Evolutionary conservation across 2,797 vertebrate species (phyloP), one percentile per base, ranked within the genome.

Genomic region (Acipenser ruthenus): DNA sequence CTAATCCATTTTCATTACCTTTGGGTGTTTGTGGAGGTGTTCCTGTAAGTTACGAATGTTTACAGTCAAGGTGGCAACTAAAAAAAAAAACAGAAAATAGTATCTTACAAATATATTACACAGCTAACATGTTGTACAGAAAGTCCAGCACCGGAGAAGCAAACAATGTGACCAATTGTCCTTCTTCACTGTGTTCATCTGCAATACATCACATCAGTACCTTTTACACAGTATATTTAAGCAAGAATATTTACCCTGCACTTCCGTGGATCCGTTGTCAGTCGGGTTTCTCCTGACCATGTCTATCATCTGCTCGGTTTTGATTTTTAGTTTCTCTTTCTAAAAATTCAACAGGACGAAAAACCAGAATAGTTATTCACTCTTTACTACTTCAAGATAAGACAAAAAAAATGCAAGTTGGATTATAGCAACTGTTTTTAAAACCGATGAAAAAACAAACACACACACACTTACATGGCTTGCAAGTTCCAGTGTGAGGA

Each of bases 401-500:
- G 23, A 37, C 23, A 37, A 18, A 18, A 18, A 18, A 18, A 18
- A 18, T 37, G 23, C 23, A 37, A 37, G 23, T 37, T 37, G 23
- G 23, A 37, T 37, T 37, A 37, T 37, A 37, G 23, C 23, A 37
- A 37, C 23, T 4, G 23, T 18, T 18, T 37, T 37, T 37, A 6
- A 8, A 50, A 10, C 7, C 2, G 15, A n/a, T 18, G 15, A 52
- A 18, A 3, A 48, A 37, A 52, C 9, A 47, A 56, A 49, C 15
- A 63, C 1, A 10, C 23, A 49, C 13, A 1, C 37, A 84, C 94
- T 87, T 77, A 99, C 97, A 75, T 93, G 89, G 75, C 71, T 90
- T 7, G 92, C 94, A 78, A 99, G 87, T 80, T 98, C 95, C 88
- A 99, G 71, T 0, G 94, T 91, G 68, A 99, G 75, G 18, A 98